phyloP scores from a whole-genome alignment of 2,113 vertebrate genomes.

The Sander vitreus region DNA sequence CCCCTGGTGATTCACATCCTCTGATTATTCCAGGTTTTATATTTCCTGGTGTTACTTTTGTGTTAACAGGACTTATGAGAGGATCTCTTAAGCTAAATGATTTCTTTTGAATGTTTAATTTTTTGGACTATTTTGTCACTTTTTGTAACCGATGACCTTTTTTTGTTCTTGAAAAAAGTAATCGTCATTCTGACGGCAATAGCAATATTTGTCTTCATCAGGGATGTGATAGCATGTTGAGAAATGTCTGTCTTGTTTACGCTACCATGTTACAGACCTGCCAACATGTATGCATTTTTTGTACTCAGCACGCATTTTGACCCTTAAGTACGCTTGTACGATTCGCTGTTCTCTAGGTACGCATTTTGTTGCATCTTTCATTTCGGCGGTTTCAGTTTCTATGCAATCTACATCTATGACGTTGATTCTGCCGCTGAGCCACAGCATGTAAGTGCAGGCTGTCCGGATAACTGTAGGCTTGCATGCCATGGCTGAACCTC shows the following conservation, averaged over 20 bases:
- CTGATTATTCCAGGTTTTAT: conserved; percentile 26
- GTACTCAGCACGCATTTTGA: too few relatives aligned
- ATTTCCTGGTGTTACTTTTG: conserved; percentile 6
- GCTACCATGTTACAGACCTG: conserved; percentile 11
- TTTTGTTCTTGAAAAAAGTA: neutral
- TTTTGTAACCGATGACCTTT: neutral
- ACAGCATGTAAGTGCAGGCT: too few relatives aligned
- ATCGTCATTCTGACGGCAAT: neutral
- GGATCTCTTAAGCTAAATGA: neutral
- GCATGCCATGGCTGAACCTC: too few relatives aligned
- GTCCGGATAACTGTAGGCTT: too few relatives aligned
- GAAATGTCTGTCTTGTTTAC: conserved; percentile 29
- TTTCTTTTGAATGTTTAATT: neutral
- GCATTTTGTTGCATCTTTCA: too few relatives aligned
- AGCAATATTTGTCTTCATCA: conserved; percentile 30
- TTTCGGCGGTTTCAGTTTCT: too few relatives aligned
- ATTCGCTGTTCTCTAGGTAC: too few relatives aligned
- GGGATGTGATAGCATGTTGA: conserved; percentile 1
- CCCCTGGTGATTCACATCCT: conserved; percentile 41
- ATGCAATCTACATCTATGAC: too few relatives aligned
- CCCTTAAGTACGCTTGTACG: too few relatives aligned
- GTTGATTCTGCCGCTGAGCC: too few relatives aligned
- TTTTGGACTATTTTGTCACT: neutral
- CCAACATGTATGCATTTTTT: too few relatives aligned
- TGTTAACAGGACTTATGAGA: neutral